Evolutionary conservation across 2,888 invertebrate genomes (phyloP).

Genomic region (Pecten maximus): DNA sequence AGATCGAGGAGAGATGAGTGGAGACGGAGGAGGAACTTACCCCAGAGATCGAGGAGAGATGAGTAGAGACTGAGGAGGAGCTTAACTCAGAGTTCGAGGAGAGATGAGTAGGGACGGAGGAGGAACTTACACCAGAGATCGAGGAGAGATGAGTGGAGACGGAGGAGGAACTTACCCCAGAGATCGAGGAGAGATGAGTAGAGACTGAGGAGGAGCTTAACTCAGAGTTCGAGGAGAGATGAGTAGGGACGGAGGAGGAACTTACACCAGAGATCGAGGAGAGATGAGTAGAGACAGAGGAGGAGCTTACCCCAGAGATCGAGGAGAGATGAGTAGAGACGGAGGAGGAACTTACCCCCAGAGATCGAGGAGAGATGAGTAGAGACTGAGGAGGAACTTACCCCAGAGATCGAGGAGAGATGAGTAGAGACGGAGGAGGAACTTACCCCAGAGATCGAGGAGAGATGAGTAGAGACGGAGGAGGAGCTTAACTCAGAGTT

Average conservation of each 20-base stretch:
- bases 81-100: no score
- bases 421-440: neutral
- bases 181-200: constrained; percentile 52
- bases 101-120: no score
- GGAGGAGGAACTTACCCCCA: neutral
- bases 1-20: no score
- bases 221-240: constrained; percentile 28
- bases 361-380: constrained; percentile 23
- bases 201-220: neutral
- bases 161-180: neutral
- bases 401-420: constrained; percentile 54
- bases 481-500: constrained; percentile 50
- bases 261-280: constrained; percentile 57
- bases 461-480: constrained; percentile 7
- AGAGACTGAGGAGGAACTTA: constrained; percentile 41
- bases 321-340: constrained; percentile 37
- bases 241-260: no score
- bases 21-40: no score
- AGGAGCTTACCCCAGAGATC: constrained; percentile 55
- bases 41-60: no score
- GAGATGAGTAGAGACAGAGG: neutral
- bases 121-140: no score
- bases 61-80: no score
- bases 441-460: constrained; percentile 56
- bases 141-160: no score